Evolutionary conservation across 2,888 invertebrate species (phyloP), one percentile per base, ranked within the genome.

Genomic region (Stramonita haemastoma): DNA sequence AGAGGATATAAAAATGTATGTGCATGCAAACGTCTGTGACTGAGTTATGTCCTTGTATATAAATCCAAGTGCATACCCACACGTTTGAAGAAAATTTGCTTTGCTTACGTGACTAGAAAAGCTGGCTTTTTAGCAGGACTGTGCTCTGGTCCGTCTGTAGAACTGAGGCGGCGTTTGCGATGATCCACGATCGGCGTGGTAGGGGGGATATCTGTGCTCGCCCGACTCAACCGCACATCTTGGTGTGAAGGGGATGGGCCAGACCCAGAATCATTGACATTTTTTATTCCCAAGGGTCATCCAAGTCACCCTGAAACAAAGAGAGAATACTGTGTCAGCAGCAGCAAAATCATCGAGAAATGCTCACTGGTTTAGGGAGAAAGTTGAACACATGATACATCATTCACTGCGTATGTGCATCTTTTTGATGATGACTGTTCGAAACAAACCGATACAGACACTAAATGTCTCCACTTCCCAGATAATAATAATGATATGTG

Each of bases 211-310:
- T 95, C 95, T 57, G 93, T 92, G 90, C 95, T 95, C 0, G 93
- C 93, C 19, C 94, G 93, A 70, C 93, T 93, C 15, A 94, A 89
- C 26, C 94, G 90, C 26, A 93, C 92, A 90, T 94, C 95, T 5
- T 90, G 87, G 8, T 89, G 73, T 26, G 88, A 90, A 0, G 93
- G 93, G 15, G 93, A 91, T 1, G 95, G 94, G 29, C 88, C 89
- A 85, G 88, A 32, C 26, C 34, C 56, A 5, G 87, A 15, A 13
- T 90, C 91, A 1, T 92, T 92, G 36, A 92, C 90, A 13, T 92
- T 93, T 86, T 89, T 91, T 92, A 98, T 98, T 22, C 98, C 98
- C 90, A 99, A 96, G 0, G 99, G 99, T 99, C 98, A 89, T 98
- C 98, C 87, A 98, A 98, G 96, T 99, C 99, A 96, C 98, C 98